Evolutionary conservation across 2,797 vertebrate species (phyloP), one percentile per base, ranked within the genome.

Genomic region (Acropternis orthonyx): DNA sequence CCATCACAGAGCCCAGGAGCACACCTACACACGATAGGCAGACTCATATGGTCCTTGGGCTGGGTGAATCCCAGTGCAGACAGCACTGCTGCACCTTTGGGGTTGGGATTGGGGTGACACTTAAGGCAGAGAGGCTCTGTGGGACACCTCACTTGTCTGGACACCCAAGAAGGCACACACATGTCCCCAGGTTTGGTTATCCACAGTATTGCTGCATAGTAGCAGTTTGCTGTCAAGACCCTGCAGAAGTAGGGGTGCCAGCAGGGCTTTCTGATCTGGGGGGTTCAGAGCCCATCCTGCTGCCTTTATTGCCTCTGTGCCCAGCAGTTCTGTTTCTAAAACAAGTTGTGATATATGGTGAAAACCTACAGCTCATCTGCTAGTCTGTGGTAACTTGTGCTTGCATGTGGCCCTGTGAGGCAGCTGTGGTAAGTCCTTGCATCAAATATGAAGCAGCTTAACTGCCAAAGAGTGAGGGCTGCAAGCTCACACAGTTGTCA

Each of bases 371-470:
- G 39, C 67, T 14, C 30, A 52, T 79, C 63, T 71, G 44, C 68
- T 34, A 17, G 24, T 14, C 59, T 79, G 36, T 3, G 2, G 67
- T 76, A 90, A 34, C 36, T 71, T 23, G 27, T 46, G 23, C 63
- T 61, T 48, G 39, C 3, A 4, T 2, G 4, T 32, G 39, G 89
- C 28, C 56, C 75, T 0, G 0, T 43, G 55, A 85, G 91, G 41
- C 63, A 74, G 43, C 55, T 89, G 78, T 74, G 74, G 72, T 41
- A 71, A 88, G 63, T 30, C 44, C 44, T 69, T n/a, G n/a, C 55
- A 73, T 88, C 93, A 91, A 93, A 94, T 89, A 69, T 37, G 63
- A 87, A 91, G 43, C 54, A 73, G 67, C 23, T 85, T 48, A 74
- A 79, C 84, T 52, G 74, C 48, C 74, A 74, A 51, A 80, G 67